Base-by-base conservation (phyloP, 2,113 vertebrate genomes). In the Limanda limanda region DNA sequence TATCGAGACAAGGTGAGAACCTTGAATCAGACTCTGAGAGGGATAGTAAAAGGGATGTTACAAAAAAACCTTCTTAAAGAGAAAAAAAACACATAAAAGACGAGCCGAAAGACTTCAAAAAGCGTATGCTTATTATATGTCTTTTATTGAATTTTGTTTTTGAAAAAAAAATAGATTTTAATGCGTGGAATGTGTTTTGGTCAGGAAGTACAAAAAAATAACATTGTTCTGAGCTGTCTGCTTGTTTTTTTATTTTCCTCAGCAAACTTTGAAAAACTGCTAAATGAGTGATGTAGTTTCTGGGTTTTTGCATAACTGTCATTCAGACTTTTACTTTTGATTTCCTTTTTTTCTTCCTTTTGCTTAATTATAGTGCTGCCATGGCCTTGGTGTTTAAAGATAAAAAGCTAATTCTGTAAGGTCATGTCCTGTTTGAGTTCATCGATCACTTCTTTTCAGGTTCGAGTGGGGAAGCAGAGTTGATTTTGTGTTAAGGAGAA, bases 151-250 rank as follows among this genome's bases (percentile, higher is more conserved):
- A 60, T 92, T 93, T 93, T 91, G 82, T 92, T 94, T 89, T 84
- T 95, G 94, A 56, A 24, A 93, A 94, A 87, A 96, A 96, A 96
- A 97, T 96, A 94, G 95, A 95, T 96, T 95, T 97, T 96, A 96
- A 94, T 96, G 88, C 91, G 95, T 95, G 95, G 95, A 95, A 96
- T 93, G 95, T 96, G 95, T 96, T 96, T 91, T 96, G 96, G 95
- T 97, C 83, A 84, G 95, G 95, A 94, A 93, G 95, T 97, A 84
- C 94, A 95, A 95, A 93, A 56, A 93, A 95, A 92, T 92, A 95
- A 95, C 91, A 96, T 94, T 86, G 93, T 95, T 95, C 93, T 94
- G 91, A 96, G 94, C 95, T 96, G 96, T 96, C 95, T 91, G 90
- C 91, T 94, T 86, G 94, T 88, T 92, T 89, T 72, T 86, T 83